Percentiles rank a stretch among this genome's conserved stretches.
phyloP scores from a whole-genome alignment of 2,888 invertebrate species.

The Drosophila eohydei region DNA sequence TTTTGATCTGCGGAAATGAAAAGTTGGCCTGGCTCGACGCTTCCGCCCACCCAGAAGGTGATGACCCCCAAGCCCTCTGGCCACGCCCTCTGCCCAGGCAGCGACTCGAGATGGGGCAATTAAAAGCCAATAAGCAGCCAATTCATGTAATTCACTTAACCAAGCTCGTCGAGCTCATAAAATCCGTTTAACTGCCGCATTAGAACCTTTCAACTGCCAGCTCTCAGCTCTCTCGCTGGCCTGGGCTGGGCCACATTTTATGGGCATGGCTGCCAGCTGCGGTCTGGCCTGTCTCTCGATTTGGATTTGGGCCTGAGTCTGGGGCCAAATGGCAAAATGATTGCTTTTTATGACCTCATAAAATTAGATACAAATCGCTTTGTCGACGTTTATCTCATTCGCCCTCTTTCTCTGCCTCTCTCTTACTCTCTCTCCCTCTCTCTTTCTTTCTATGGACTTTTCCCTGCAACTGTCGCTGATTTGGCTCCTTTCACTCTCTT shows the following conservation, averaged over 20 bases:
- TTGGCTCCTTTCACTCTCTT: slow-evolving; percentile 36
- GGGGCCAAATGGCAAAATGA: slow-evolving; percentile 82
- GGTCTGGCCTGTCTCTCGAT: slow-evolving; percentile 47
- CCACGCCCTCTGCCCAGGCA: slow-evolving; percentile 40
- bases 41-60: slow-evolving; percentile 41
- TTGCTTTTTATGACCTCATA: slow-evolving; percentile 84
- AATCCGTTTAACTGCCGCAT: slow-evolving; percentile 72
- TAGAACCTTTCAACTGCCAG: slow-evolving; percentile 60
- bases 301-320: slow-evolving; percentile 32
- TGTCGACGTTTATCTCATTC: slow-evolving; percentile 78
- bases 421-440: neutral
- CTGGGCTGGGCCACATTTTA: slow-evolving; percentile 54
- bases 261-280: slow-evolving; percentile 69
- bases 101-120: slow-evolving; percentile 55
- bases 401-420: slow-evolving; percentile 3
- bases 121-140: slow-evolving; percentile 75
- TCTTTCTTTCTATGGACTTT: neutral
- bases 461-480: slow-evolving; percentile 30
- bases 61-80: slow-evolving; percentile 23
- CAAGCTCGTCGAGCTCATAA: slow-evolving; percentile 59
- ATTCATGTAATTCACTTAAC: slow-evolving; percentile 76
- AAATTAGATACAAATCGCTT: slow-evolving; percentile 84
- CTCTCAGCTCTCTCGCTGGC: slow-evolving; percentile 19
- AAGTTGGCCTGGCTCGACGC: slow-evolving; percentile 34
- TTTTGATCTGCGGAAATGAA: slow-evolving; percentile 61